Percentiles rank a stretch among this genome's conserved stretches.
phyloP scores from a whole-genome alignment of 2,888 invertebrate genomes.

The Drosophila hamatofila region DNA sequence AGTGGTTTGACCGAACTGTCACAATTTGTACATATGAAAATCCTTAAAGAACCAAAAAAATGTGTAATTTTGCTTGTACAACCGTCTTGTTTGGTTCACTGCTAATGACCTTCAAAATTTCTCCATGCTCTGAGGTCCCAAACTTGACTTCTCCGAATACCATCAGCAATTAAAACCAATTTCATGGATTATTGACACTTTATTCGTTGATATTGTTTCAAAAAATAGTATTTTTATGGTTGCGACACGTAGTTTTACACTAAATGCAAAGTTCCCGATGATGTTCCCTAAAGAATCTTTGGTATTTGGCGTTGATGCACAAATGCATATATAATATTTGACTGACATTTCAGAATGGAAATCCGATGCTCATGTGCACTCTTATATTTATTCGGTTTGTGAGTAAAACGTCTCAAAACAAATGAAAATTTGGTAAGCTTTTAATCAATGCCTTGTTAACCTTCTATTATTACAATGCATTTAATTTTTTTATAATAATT shows the following conservation, averaged over 20 bases:
- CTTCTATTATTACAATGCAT: too few relatives aligned
- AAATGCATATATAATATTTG: not conserved
- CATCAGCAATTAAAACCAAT: conserved; percentile 1
- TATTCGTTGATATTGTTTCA: conserved; percentile 9
- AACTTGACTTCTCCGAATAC: not conserved
- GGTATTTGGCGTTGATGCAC: too few relatives aligned
- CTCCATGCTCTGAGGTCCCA: not conserved
- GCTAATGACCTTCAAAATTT: conserved; percentile 4
- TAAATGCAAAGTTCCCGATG: not conserved
- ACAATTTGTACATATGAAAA: conserved; percentile 14
- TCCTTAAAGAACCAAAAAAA: not conserved
- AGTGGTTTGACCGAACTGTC: conserved; percentile 24
- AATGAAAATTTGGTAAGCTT: too few relatives aligned
- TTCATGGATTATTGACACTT: conserved; percentile 5
- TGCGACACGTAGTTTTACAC: not conserved
- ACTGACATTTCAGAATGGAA: not conserved
- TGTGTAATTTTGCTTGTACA: conserved; percentile 3
- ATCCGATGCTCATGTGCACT: not conserved
- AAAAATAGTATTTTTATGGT: not conserved
- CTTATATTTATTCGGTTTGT: not conserved
- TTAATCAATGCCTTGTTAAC: too few relatives aligned
- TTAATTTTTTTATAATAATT: too few relatives aligned
- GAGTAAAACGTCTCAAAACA: not conserved
- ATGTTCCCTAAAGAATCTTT: not conserved
- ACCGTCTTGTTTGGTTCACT: conserved; percentile 2